Evolutionary conservation across 2,113 vertebrate genomes (phyloP).

Genomic region (Nerophis ophidion): DNA sequence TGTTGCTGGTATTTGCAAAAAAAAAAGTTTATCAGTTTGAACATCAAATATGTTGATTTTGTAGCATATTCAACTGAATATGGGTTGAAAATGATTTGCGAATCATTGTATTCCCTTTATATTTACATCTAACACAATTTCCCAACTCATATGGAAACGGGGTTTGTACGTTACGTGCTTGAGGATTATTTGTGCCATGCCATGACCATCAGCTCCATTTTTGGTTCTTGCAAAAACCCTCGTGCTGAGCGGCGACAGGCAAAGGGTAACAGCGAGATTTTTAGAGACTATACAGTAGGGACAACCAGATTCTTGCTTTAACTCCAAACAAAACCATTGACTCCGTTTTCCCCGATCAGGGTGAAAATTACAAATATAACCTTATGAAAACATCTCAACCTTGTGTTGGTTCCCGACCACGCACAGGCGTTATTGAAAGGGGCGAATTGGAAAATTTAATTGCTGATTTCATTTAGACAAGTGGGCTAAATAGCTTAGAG

Average conservation of each 20-base stretch:
- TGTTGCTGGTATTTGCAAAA: no score
- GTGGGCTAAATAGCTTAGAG: slow-evolving; percentile 22
- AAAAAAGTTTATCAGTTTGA: no score
- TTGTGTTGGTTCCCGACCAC: slow-evolving; percentile 4
- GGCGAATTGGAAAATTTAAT: slow-evolving; percentile 22
- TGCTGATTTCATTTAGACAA: slow-evolving; percentile 23
- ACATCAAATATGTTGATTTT: no score
- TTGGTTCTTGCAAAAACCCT: no score
- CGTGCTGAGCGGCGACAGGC: not conserved
- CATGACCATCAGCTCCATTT: no score
- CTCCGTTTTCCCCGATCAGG: slow-evolving; percentile 31
- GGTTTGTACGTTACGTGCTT: slow-evolving; percentile 42
- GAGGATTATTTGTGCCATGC: slow-evolving; percentile 38
- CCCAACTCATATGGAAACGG: no score
- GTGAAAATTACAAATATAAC: slow-evolving; percentile 60
- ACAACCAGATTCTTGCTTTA: slow-evolving; percentile 23
- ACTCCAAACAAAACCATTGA: slow-evolving; percentile 53
- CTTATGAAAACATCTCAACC: slow-evolving; percentile 42
- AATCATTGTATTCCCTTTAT: no score
- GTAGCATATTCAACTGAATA: no score
- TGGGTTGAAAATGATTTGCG: no score
- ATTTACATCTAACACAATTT: no score
- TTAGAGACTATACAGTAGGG: slow-evolving; percentile 18
- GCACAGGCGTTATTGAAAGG: slow-evolving; percentile 14
- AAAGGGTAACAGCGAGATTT: slow-evolving; percentile 5